Evolutionary conservation across 2,113 vertebrate genomes (phyloP).

Genomic region (Excalfactoria chinensis): DNA sequence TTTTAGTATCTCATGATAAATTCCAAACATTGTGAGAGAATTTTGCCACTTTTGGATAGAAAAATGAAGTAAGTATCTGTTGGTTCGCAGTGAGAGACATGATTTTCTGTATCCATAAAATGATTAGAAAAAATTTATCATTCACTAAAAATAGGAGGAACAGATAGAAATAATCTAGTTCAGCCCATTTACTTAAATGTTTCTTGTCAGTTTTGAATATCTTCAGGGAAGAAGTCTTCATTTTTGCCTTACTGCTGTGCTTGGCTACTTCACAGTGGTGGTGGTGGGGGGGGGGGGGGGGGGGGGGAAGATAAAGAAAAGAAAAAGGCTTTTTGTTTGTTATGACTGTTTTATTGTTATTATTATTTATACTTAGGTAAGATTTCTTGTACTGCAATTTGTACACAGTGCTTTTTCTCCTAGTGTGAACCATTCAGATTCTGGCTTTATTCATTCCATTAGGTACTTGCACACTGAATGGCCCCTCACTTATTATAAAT

Average conservation of each 20-base stretch:
- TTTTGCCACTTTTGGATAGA: rapidly evolving
- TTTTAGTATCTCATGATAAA: neutral
- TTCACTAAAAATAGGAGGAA: neutral
- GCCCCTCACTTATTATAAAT: neutral
- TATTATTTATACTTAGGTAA: neutral
- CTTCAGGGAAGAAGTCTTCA: neutral
- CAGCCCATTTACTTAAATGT: neutral
- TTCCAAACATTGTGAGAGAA: neutral
- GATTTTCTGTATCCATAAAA: neutral
- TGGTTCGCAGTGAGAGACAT: neutral
- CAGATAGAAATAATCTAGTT: neutral
- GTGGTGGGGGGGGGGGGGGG: too few species aligned
- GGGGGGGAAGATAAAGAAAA: too few species aligned
- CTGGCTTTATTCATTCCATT: neutral
- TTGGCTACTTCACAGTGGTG: neutral
- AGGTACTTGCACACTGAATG: neutral
- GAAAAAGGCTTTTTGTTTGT: too few species aligned
- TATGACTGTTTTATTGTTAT: too few species aligned
- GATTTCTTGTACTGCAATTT: neutral
- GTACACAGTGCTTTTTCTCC: neutral
- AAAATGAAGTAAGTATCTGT: neutral
- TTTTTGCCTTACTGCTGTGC: neutral
- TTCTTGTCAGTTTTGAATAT: neutral
- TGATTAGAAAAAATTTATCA: neutral
- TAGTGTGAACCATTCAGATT: neutral